Evolutionary conservation across 1,140 invertebrate species (phyloP), one percentile per base, ranked within the genome.

Genomic region (Linepithema humile): DNA sequence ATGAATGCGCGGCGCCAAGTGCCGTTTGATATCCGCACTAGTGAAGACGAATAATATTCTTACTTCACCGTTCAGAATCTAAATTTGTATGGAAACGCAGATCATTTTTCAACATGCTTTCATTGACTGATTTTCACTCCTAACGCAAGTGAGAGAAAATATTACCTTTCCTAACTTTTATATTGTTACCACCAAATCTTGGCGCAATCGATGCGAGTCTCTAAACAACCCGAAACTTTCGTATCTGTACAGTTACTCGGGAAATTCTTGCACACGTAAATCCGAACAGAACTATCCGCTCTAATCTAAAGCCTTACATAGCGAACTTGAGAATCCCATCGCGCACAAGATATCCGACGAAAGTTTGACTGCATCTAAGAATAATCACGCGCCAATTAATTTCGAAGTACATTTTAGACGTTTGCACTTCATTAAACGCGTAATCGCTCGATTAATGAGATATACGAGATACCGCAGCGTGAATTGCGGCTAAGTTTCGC

Each of bases 371-470:
- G 75, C 75, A 17, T 69, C 75, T 69, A 80, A 80, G 75, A 80
- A 80, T 80, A 55, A 48, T 69, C 75, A 48, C 75, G 75, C 48
- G 35, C 64, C 64, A 80, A 80, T 80, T 80, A 80, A 69, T 80
- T 64, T 43, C 64, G 9, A 38, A 38, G 64, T 80, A 69, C 75
- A 70, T 80, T 80, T 80, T 80, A 69, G 75, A 69, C 48, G 48
- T 69, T 80, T 38, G 48, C 75, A 69, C 75, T 80, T 80, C 75
- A 80, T 80, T 80, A 80, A 80, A 80, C 48, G 64, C 50, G 64
- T 48, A 70, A 80, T 80, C 75, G 75, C 75, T 69, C 75, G 75
- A 80, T 80, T 80, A 80, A 80, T 80, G 75, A 80, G 64, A 80
- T 80, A 50, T 80, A 70, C 64, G 75, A 80, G 64, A 80, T 80